Base-by-base conservation (phyloP, 2,888 invertebrate genomes). In the Lamproptera curius region DNA sequence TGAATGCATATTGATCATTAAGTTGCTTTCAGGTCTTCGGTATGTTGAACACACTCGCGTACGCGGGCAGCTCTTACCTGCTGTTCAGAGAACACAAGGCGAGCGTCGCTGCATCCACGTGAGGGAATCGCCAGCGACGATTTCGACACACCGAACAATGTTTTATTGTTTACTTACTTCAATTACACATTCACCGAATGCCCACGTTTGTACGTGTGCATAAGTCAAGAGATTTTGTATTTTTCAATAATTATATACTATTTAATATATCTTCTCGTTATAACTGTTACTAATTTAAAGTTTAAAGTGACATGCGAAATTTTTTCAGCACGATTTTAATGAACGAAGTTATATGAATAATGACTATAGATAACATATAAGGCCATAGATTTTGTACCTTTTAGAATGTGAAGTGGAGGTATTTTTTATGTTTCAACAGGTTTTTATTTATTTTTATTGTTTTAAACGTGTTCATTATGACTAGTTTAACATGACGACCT, bases 11-110 rank as follows among this genome's bases (percentile, higher is more conserved):
- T n/a, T n/a, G n/a, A n/a, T n/a, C n/a, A n/a, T n/a, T n/a, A n/a
- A n/a, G n/a, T n/a, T n/a, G n/a, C n/a, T n/a, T 81, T 10, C 83
- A 95, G 94, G 90, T 92, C 42, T 95, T 96, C 70, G 96, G 95
- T 49, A 73, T 96, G 33, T 91, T 96, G 79, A 96, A 96, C 78
- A 92, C 93, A 37, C 62, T 92, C 44, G 95, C 92, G 16, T 97
- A 96, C 66, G 94, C 89, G 26, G 92, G 90, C 52, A 95, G 94
- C 57, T 82, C 94, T 16, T 95, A 92, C 78, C 90, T 95, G 65
- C 85, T 96, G 57, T 93, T 90, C 80, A 73, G 92, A 63, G 94
- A 95, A 65, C 92, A 92, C 85, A 93, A 91, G 71, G 90, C 84
- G 56, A 55, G 75, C 36, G 58, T 59, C 31, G 53, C 55, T 20